These are phyloP conservation scores for Pelvicachromis taeniatus DNA, from an alignment of 2,113 vertebrate species.

Conservation along the genomic window DNA sequence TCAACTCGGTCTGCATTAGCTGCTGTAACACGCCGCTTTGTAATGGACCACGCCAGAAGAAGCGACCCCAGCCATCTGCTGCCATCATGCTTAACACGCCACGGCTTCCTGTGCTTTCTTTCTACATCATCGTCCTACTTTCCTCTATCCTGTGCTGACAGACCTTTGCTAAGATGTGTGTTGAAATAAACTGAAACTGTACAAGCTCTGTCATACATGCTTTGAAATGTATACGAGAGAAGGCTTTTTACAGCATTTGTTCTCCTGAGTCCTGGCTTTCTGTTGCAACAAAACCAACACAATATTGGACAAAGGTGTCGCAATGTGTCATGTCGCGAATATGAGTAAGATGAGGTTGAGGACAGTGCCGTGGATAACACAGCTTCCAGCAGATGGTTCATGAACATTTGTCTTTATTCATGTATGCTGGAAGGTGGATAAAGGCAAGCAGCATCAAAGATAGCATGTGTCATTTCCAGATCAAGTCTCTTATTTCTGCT, in stretches of 20 bases:
- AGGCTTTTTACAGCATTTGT: not conserved
- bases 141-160: conserved; percentile 50
- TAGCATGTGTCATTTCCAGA: not conserved
- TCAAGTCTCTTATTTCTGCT: not conserved
- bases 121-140: conserved; percentile 51
- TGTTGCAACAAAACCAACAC: not conserved
- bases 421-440: not conserved
- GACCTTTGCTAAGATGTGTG: not conserved
- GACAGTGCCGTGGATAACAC: not conserved
- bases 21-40: conserved; percentile 93
- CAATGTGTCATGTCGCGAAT: not conserved
- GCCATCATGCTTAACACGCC: not conserved
- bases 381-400: not conserved
- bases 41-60: conserved; percentile 85
- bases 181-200: not conserved
- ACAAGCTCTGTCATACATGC: not conserved
- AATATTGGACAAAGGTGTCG: not conserved
- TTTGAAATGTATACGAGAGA: not conserved
- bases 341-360: not conserved
- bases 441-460: not conserved
- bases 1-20: conserved; percentile 94
- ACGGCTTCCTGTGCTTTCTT: not conserved
- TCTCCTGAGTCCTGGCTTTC: not conserved
- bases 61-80: conserved; percentile 68
- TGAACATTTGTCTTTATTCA: not conserved